phyloP scores from a whole-genome alignment of 1,140 invertebrate species.

The Diorhabda carinulata region DNA sequence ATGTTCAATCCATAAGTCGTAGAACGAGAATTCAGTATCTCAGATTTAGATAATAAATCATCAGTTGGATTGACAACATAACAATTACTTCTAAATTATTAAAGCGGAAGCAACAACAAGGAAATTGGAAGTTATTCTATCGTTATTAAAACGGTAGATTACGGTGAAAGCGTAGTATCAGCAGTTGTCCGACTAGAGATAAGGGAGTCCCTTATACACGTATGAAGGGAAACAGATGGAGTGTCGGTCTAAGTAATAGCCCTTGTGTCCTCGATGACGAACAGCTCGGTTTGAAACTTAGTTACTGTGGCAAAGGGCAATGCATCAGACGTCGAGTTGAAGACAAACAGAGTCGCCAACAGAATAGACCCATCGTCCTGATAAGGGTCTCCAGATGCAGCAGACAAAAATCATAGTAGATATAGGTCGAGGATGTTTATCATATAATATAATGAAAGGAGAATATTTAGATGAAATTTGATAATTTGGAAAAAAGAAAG shows the following conservation, averaged over 20 bases:
- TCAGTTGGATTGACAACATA: neutral
- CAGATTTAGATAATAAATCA: neutral
- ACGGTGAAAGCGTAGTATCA: neutral
- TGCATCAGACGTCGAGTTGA: constrained; percentile 22
- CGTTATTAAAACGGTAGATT: neutral
- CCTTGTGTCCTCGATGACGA: constrained; percentile 21
- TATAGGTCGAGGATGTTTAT: too few relatives aligned
- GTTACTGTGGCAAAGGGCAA: constrained; percentile 26
- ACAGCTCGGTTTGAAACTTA: constrained; percentile 30
- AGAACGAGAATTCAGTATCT: too few relatives aligned
- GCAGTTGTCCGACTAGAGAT: neutral
- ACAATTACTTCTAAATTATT: neutral
- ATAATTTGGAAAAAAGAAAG: too few relatives aligned
- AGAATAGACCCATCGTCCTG: neutral
- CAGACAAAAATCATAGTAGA: neutral
- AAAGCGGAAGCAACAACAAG: neutral
- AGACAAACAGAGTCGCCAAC: constrained; percentile 4
- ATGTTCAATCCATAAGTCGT: too few relatives aligned
- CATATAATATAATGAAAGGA: too few relatives aligned
- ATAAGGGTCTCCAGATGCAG: neutral
- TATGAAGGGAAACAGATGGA: constrained; percentile 33
- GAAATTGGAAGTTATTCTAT: neutral
- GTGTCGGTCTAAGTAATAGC: constrained; percentile 31
- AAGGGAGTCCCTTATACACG: constrained; percentile 22
- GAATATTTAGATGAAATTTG: too few relatives aligned